Evolutionary conservation across 2,113 vertebrate species (phyloP), one percentile per base, ranked within the genome.

Genomic region (Lagopus muta): DNA sequence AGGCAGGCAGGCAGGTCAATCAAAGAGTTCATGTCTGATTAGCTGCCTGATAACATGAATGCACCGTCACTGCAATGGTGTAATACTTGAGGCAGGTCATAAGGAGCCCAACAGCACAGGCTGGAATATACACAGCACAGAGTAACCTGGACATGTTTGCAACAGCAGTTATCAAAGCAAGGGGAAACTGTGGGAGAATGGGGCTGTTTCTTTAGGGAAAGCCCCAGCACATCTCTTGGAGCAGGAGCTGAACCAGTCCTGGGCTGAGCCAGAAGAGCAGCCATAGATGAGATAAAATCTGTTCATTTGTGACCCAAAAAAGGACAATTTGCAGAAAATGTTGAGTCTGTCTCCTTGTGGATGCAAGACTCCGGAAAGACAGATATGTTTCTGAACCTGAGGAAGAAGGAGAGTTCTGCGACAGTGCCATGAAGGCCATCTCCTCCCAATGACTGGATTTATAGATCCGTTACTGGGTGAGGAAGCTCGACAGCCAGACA

Each of bases 401-500:
- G 30, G 65, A 71, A 80, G 69, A 86, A 86, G 50, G 36, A 83
- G 67, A 73, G 8, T 27, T 40, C 64, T 38, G 30, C 62, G 71
- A 54, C 32, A 83, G 60, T 2, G 1, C 58, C 50, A 34, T 52
- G 73, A 85, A 34, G 57, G 48, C 42, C 80, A 40, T 90, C 21
- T 80, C 86, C 65, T 40, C 60, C 43, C 55, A 5, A 1, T 15
- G 36, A 74, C 38, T 5, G 0, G 83, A 93, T 92, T 97, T 97
- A 97, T 74, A 88, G 86, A 80, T 58, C 77, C 0, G 3, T 78
- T 80, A 8, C 22, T 36, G 74, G 78, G 61, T 4, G 3, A 87
- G 78, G 92, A 77, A 95, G 70, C 77, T 88, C 72, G 65, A 57
- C 64, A 89, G 92, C 73, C 82, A 69, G 67, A 83, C 40, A 34